Evolutionary conservation across 2,113 vertebrate species (phyloP), one percentile per base, ranked within the genome.

Genomic region (Cranoglanis bouderius): DNA sequence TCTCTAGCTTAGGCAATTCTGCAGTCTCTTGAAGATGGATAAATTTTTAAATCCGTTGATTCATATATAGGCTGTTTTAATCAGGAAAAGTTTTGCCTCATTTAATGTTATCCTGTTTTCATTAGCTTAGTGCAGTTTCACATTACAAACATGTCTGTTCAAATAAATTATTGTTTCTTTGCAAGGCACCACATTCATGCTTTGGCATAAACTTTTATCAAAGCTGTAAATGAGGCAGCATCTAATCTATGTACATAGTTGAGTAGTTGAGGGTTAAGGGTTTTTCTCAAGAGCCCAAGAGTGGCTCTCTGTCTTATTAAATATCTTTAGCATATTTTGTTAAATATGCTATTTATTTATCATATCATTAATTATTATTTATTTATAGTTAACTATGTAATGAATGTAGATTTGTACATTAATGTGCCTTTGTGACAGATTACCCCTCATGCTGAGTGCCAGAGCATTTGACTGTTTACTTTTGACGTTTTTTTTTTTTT

Each of bases 31-130:
- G 26, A 43, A 32, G 40, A 38, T 82, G 38, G 19, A 26, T n/a
- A 0, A 63, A 26, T 55, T 24, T 85, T 82, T 29, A 43, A 65
- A 26, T 43, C 61, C 40, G 21, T 10, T 49, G 61, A 78, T 61
- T 40, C 40, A 85, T 87, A 84, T 72, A 77, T 26, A 67, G 43
- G 18, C 26, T 53, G 59, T 80, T 88, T 89, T 78, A 78, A 87
- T 87, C 8, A 85, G 74, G 67, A 67, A 74, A 85, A 21, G 19
- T 77, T 77, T 80, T 38, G 29, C 55, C 21, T 63, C 63, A 49
- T 63, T 82, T 70, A 67, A 49, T 46, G 53, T 83, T 51, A 59
- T 83, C 24, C 40, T 82, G n/a, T 40, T 32, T 40, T n/a, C 32
- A n/a, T 55, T 35, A 18, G 3, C 10, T 82, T 40, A 72, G 55